Evolutionary conservation across 2,113 vertebrate genomes (phyloP), one percentile per base, ranked within the genome.

Genomic region (Acanthochromis polyacanthus): DNA sequence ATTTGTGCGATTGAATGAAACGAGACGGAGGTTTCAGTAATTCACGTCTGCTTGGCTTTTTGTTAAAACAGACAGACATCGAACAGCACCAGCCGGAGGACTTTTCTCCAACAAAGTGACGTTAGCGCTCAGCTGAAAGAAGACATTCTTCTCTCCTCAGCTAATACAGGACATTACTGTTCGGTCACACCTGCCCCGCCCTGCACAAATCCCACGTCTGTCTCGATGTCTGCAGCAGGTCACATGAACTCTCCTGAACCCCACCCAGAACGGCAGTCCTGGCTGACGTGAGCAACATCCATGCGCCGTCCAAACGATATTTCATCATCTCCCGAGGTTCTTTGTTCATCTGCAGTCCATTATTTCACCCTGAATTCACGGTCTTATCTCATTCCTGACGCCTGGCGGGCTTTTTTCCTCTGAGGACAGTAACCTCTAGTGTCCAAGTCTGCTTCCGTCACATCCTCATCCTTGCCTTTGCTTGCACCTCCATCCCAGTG

Each of bases 171-270:
- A 80, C 85, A 32, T 90, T 69, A 62, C 78, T 88, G 83, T 86
- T 87, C 4, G 16, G 86, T 83, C 83, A 85, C 82, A 88, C 81
- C 78, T 82, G 82, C 82, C 77, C 89, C 86, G 55, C 90, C 91
- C 69, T 60, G 58, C 17, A 32, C 48, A 83, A 84, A 83, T 63
- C 81, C 75, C 75, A 60, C 15, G 66, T 83, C 84, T 85, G 77
- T 88, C 73, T 83, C 69, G 30, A 10, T 63, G 82, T 84, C 84
- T 80, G 89, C 77, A 61, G 59, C 75, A 67, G 70, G 51, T 85
- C 81, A 64, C 71, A 74, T 43, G 68, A 81, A 90, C 88, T 40
- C 70, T 57, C 9, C 52, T 58, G 71, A 85, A 75, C 88, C 51
- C 74, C 30, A 5, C 80, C 55, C 72, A 66, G 53, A 66, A 63